Percentiles rank a stretch among this genome's conserved stretches.
phyloP scores from a whole-genome alignment of 2,888 invertebrate genomes.

The Andrena fulva region DNA sequence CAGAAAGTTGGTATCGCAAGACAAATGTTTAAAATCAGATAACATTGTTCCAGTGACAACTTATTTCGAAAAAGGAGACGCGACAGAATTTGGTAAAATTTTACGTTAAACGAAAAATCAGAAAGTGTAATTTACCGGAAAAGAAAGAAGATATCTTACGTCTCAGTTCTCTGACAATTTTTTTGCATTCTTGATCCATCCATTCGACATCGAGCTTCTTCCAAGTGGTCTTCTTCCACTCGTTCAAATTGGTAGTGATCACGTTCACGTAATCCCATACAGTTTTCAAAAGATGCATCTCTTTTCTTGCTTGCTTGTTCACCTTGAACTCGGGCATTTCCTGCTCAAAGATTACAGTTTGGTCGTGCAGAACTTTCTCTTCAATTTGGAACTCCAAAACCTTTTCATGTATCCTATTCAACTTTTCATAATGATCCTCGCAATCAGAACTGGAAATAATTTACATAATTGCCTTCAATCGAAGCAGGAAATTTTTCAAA shows the following conservation, averaged over 20 bases:
- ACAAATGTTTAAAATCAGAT: too few relatives aligned
- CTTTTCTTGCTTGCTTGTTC: conserved; percentile 90
- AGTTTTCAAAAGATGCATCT: conserved; percentile 91
- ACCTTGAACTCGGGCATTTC: conserved; percentile 93
- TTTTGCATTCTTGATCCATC: conserved; percentile 98
- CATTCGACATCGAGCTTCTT: conserved; percentile 96
- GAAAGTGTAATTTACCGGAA: too few relatives aligned
- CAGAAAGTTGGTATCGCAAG: too few relatives aligned
- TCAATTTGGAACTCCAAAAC: conserved; percentile 89
- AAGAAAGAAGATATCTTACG: conserved; percentile 84
- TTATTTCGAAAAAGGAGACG: too few relatives aligned
- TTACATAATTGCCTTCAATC: neutral
- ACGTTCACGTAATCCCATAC: conserved; percentile 96
- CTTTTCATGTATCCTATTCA: conserved; percentile 90
- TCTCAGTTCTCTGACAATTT: conserved; percentile 94
- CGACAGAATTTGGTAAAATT: too few relatives aligned
- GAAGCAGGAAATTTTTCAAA: neutral
- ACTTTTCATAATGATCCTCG: conserved; percentile 88
- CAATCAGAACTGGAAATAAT: conserved; percentile 86
- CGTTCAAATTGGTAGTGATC: conserved; percentile 92
- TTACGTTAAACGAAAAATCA: neutral
- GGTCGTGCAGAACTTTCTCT: conserved; percentile 88
- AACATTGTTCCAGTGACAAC: too few relatives aligned
- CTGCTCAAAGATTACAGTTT: conserved; percentile 94
- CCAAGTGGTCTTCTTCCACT: conserved; percentile 98